Base-by-base conservation (phyloP, 2,797 vertebrate genomes). In the Perodicticus potto region DNA sequence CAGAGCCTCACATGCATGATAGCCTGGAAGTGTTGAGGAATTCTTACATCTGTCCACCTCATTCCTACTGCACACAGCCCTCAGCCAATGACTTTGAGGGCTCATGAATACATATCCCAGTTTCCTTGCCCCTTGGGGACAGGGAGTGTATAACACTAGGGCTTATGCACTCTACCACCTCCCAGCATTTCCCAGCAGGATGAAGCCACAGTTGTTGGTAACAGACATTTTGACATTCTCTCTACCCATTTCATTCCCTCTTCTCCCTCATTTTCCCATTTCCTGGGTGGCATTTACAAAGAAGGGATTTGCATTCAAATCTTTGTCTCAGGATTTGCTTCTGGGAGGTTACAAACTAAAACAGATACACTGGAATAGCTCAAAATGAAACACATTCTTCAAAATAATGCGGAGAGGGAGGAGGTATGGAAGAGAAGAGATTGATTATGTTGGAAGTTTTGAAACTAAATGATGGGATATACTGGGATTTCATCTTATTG, bases 321-420 rank as follows among this genome's bases (percentile, higher is more conserved):
- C 37, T 80, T 49, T 63, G 23, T 55, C 29, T 83, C 59, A 45
- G 32, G 25, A 0, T 17, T 73, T 45, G 23, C 17, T 73, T 74
- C 45, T 76, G 3, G 37, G 29, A 2, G 32, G 8, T n/a, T 29
- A 32, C 34, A 76, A 67, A 57, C 16, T 55, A 83, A 65, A 34
- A n/a, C 0, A 67, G 29, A 45, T 11, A 25, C 17, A 67, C 11
- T 53, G 19, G 5, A 69, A 69, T 55, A 45, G 29, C 59, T 77
- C 20, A 45, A 87, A 74, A 49, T 74, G 43, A 82, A 59, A 25
- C 49, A 20, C 74, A 14, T 53, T 53, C 32, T 89, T 89, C 93
- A 45, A 83, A 67, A 4, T 45, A 23, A 55, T 59, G 49, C n/a
- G 17, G 9, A 27, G 12, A n/a, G 65, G 14, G 20, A 7, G 34